These are phyloP conservation scores for Stegodyphus mimosarum DNA, from an alignment of 1,140 invertebrate species.

Conservation along the genomic window DNA sequence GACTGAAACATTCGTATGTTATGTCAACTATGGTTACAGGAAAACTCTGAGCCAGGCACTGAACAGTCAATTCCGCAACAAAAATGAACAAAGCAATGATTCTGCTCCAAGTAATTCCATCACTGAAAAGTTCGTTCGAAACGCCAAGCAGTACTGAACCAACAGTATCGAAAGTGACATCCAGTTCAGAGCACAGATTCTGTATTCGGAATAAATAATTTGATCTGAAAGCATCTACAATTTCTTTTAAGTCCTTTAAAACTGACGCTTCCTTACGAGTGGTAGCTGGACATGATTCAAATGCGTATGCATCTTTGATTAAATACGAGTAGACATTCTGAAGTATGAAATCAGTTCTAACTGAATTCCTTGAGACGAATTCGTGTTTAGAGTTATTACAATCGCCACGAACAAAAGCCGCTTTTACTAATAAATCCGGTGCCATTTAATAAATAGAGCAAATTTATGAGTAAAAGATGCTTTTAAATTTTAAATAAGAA, in stretches of 20 bases:
- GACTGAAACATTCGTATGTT: slow-evolving; percentile 63
- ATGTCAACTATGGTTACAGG: slow-evolving; percentile 66
- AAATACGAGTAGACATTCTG: slow-evolving; percentile 30
- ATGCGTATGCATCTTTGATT: not conserved
- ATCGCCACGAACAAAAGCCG: slow-evolving; percentile 14
- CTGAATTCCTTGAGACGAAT: not conserved
- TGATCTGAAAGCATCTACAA: slow-evolving; percentile 21
- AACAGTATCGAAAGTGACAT: slow-evolving; percentile 65
- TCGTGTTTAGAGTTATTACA: not conserved
- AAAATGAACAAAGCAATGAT: slow-evolving; percentile 70
- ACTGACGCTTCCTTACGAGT: slow-evolving; percentile 15
- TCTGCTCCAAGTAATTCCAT: slow-evolving; percentile 70
- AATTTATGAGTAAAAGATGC: not conserved
- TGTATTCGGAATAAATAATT: slow-evolving; percentile 26
- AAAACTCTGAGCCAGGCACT: slow-evolving; percentile 66
- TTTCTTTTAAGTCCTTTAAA: not conserved
- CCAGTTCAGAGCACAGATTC: slow-evolving; percentile 52
- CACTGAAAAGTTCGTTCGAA: slow-evolving; percentile 68
- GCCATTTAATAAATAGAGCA: too few relatives aligned
- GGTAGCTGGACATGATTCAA: slow-evolving; percentile 15
- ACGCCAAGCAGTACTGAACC: slow-evolving; percentile 67
- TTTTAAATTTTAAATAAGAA: not conserved
- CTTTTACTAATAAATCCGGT: slow-evolving; percentile 20
- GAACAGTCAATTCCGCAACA: slow-evolving; percentile 67
- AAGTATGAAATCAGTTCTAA: slow-evolving; percentile 43